Base-by-base conservation (phyloP, 2,797 vertebrate species). In the Varecia variegata region DNA sequence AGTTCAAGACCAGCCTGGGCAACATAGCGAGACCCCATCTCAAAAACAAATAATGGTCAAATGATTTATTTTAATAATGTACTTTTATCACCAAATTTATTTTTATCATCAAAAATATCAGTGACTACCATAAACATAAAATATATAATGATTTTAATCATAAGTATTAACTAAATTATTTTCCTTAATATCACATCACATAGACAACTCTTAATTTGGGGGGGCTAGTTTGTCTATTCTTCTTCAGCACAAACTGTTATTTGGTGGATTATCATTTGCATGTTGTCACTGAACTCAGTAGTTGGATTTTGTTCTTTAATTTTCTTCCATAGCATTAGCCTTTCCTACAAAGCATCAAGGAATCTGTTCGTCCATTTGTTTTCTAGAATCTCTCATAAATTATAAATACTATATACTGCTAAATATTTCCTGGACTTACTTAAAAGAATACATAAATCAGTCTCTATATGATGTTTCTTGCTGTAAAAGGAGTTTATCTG, bases 401-500 rank as follows among this genome's bases (percentile, higher is more conserved):
- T 94, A 45, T 68, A 94, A 73, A 50, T 88, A 79, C 32, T 85
- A 50, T 60, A 81, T 60, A 35, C 20, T 89, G 54, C 27, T 95
- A 88, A 90, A 67, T 81, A 89, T 80, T 96, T 94, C 88, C 90
- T 88, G 27, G 67, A 40, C 79, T 96, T 82, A 67, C 45, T 58
- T 58, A 25, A 84, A 86, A 91, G 68, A 30, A 74, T 45, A 91
- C 68, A 95, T 86, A 87, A 83, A 89, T 88, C 92, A 67, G 65
- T 90, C 93, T 62, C 52, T 90, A 35, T 60, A 74, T 79, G 92
- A 82, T 60, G 70, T 67, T 90, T 89, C 92, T 92, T 52, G 43
- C 58, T 91, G 67, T 86, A 83, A 87, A 96, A 93, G 27, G 40
- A 86, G 58, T 88, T 76, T 93, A 80, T 93, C 79, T 95, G 32